A percentile compares a stretch with the other conserved stretches of the same genome.
These are phyloP conservation scores for Serrognathus titanus DNA, from an alignment of 2,888 invertebrate species.

Conservation along the genomic window DNA sequence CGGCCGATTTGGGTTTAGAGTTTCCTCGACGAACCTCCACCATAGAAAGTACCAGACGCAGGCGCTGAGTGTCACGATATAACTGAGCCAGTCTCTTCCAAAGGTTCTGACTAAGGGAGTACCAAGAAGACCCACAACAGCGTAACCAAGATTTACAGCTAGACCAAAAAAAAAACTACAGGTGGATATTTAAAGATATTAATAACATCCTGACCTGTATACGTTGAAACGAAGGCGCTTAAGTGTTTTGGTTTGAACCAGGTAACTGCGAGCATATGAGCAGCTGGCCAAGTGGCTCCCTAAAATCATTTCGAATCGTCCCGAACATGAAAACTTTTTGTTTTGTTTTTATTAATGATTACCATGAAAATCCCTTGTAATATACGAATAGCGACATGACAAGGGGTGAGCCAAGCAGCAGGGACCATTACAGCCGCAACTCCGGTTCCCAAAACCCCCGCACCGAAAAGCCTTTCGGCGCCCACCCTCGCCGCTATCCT, in stretches of 20 bases:
- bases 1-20: conserved; percentile 48
- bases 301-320: conserved; percentile 23
- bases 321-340: neutral
- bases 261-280: conserved; percentile 58
- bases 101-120: conserved; percentile 52
- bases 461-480: conserved; percentile 55
- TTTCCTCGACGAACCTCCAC: conserved; percentile 56
- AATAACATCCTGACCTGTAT: conserved; percentile 48
- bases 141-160: conserved; percentile 58
- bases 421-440: conserved; percentile 54
- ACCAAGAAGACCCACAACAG: conserved; percentile 54
- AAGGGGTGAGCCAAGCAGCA: conserved; percentile 57
- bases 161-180: conserved; percentile 18
- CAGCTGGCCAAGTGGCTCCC: conserved; percentile 59
- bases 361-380: conserved; percentile 57
- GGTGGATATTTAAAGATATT: neutral
- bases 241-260: conserved; percentile 58
- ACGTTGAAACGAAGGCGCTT: conserved; percentile 56
- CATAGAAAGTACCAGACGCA: conserved; percentile 56
- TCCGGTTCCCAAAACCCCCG: conserved; percentile 56
- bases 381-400: conserved; percentile 54
- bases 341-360: conserved; percentile 27
- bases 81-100: conserved; percentile 55
- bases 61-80: conserved; percentile 50
- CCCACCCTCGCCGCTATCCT: conserved; percentile 56